Evolutionary conservation across 2,888 invertebrate genomes (phyloP), one percentile per base, ranked within the genome.

Genomic region (Athalia circularis): DNA sequence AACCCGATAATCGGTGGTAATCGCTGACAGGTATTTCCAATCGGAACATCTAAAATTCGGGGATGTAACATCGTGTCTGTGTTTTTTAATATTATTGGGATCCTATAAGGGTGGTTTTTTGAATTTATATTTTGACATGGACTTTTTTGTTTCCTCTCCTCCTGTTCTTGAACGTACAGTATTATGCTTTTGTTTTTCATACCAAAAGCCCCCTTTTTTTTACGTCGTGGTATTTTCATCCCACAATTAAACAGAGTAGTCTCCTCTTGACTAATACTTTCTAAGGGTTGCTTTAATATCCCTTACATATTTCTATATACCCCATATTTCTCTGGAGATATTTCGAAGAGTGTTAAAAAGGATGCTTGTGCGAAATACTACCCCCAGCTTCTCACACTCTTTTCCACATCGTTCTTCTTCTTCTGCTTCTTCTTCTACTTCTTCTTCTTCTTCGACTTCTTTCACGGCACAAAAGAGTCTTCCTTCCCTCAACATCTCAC

Each of bases 221-320:
- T 11, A 8, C 54, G n/a, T 54, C 54, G 29, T 29, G n/a, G 54
- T 54, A n/a, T n/a, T 68, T 29, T 68, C 68, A 68, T 68, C 52
- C 43, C 45, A 68, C 68, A 68, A 68, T 68, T 54, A 68, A 68
- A 68, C 68, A 68, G 68, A 68, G 68, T 68, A 54, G 68, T 68
- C 68, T 68, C n/a, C 5, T 68, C 68, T 43, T 9, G 64, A 64
- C 45, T 43, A n/a, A 43, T 64, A 64, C 43, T 45, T 45, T 64
- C 45, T 54, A 7, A 52, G 45, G 64, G n/a, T 64, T 64, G 29
- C 29, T 64, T 64, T 64, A 45, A 64, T 62, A 62, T 43, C 15
- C 62, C 43, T 15, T 43, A 11, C 29, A 64, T 45, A 45, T 1
- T 3, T 64, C 43, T 4, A 0, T 43, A 65, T 65, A 15, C 48